phyloP scores from a whole-genome alignment of 37 sponge, comb jelly and placozoan genomes.

The Ianthella basta region DNA sequence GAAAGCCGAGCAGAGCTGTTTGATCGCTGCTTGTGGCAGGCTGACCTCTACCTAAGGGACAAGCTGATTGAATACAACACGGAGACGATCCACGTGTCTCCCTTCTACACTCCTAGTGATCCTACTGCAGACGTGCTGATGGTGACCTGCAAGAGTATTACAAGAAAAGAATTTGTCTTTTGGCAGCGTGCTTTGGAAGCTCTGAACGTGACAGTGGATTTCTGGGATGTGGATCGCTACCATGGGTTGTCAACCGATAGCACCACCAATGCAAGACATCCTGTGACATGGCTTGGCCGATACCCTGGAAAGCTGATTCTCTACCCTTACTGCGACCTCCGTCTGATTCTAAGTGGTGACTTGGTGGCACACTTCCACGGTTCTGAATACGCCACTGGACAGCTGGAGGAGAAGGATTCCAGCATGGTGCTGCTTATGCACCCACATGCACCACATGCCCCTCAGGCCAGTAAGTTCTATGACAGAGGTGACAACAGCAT shows the following conservation, averaged over 20 bases:
- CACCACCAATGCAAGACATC: slow-evolving; percentile 51
- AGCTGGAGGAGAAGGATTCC: slow-evolving; percentile 51
- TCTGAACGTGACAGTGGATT: slow-evolving; percentile 61
- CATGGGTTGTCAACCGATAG: slow-evolving; percentile 66
- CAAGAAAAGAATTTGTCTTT: slow-evolving; percentile 74
- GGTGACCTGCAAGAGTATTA: slow-evolving; percentile 62
- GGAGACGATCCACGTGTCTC: slow-evolving; percentile 71
- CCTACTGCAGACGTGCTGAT: slow-evolving; percentile 75
- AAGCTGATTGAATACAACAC: slow-evolving; percentile 85
- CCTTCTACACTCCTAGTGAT: slow-evolving; percentile 66
- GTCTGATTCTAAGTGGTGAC: slow-evolving; percentile 42
- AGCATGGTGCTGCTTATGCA: slow-evolving; percentile 59
- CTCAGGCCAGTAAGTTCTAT: slow-evolving; percentile 2
- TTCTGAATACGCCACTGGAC: slow-evolving; percentile 7
- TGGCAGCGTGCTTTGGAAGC: slow-evolving; percentile 75
- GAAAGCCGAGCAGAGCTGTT: slow-evolving; percentile 81
- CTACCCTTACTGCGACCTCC: slow-evolving; percentile 69
- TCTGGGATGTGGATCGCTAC: slow-evolving; percentile 80
- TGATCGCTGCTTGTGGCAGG: slow-evolving; percentile 77
- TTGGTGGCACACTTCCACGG: slow-evolving; percentile 74
- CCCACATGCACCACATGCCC: neutral
- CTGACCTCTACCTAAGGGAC: slow-evolving; percentile 72
- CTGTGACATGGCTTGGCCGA: slow-evolving; percentile 65
- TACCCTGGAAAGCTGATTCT: slow-evolving; percentile 68
- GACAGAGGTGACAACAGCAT: slow-evolving; percentile 51